Conservation (phyloP, 2,113 vertebrate genomes). For the Puma concolor region DNA sequence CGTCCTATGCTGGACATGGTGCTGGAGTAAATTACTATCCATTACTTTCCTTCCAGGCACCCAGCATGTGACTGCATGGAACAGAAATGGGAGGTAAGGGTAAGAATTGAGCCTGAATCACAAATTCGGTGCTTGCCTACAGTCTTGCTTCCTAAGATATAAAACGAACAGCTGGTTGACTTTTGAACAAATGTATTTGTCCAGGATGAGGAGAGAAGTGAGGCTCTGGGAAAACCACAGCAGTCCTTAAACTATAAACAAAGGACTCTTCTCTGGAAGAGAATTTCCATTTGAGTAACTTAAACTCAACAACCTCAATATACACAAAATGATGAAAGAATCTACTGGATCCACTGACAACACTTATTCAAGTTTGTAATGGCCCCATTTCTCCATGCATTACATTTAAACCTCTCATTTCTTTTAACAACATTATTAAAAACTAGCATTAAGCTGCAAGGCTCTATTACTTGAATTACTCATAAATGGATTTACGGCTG, state of each 20-base stretch:
- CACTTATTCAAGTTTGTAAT: neutral
- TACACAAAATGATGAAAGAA: neutral
- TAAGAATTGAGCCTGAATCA: neutral
- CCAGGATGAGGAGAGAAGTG: rapidly evolving
- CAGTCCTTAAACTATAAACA: neutral
- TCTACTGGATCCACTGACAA: neutral
- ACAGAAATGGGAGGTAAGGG: neutral
- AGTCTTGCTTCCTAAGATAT: neutral
- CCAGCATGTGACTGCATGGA: rapidly evolving
- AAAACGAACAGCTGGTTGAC: neutral
- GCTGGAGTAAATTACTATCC: neutral
- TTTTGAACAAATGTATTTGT: neutral
- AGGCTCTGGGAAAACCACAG: neutral
- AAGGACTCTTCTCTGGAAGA: neutral
- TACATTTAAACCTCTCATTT: slow-evolving; percentile 45
- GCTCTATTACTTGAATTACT: slow-evolving; percentile 21
- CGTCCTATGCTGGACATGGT: rapidly evolving
- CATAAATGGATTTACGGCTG: neutral
- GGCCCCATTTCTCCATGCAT: neutral
- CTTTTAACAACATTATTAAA: neutral
- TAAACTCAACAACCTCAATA: neutral
- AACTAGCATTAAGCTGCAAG: neutral
- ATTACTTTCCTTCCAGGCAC: neutral
- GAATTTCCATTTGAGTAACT: neutral
- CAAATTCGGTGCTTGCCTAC: neutral